Base-by-base conservation (phyloP, 2,888 invertebrate genomes). In the Cyaniris semiargus region DNA sequence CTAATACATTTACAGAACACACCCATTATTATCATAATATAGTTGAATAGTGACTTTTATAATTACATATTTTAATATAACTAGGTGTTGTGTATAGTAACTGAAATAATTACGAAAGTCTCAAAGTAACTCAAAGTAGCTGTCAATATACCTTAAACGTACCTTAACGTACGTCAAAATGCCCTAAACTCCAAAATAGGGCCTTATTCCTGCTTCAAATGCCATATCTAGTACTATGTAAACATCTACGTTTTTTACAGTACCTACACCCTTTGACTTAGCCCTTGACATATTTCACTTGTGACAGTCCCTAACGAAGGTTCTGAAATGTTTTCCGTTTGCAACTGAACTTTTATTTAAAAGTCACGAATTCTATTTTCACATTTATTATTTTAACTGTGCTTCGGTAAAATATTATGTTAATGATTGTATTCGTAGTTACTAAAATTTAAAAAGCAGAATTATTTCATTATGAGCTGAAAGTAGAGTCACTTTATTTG, bases 221-320 rank as follows among this genome's bases (percentile, higher is more conserved):
- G 53, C 53, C 53, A 18, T 53, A 53, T 53, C 53, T 53, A n/a
- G n/a, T n/a, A 53, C 53, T 4, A 53, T 53, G 53, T 18, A 15
- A 53, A 18, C 18, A 18, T 53, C 53, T 53, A 53, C 78, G 75
- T 79, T 79, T 77, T 80, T 78, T 79, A 79, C 79, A 78, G 77
- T 80, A 78, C n/a, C n/a, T n/a, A n/a, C 81, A 78, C 80, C 80
- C 79, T 81, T 81, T 78, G 81, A 79, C 81, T 77, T 78, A 79
- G 80, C 81, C 80, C 81, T 81, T 81, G 81, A 81, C 81, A 81
- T 76, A 79, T 79, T 81, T 81, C 74, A 77, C 76, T 74, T 80
- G 79, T 80, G 78, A 80, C 80, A 81, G 79, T 78, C 78, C 70
- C 77, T 81, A 81, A 81, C 79, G 79, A 80, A 78, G 78, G 78